Conservation (phyloP, 2,113 vertebrate species). For the Dasypus novemcinctus region DNA sequence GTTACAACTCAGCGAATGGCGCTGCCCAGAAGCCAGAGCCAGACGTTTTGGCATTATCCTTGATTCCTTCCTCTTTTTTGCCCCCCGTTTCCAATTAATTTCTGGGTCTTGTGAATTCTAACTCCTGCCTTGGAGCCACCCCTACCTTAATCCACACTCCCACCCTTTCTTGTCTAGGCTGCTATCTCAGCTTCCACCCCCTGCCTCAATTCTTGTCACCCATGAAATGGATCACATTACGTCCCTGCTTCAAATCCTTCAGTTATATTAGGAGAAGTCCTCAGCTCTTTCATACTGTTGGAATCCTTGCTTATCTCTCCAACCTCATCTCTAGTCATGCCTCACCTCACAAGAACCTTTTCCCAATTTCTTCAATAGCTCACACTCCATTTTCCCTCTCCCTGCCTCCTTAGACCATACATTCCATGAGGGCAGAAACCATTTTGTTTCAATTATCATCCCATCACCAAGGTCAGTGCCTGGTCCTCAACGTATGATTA, state of each 20-base stretch:
- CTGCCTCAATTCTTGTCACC: neutral
- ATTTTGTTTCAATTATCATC: neutral
- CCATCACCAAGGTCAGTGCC: neutral
- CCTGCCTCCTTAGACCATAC: neutral
- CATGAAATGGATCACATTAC: neutral
- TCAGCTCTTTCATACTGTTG: neutral
- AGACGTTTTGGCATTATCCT: neutral
- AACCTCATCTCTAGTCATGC: neutral
- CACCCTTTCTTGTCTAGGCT: neutral
- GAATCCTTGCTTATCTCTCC: neutral
- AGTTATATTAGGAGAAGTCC: neutral
- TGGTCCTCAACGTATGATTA: rapidly evolving
- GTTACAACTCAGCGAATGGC: neutral
- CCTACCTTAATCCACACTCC: neutral
- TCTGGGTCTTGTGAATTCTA: neutral
- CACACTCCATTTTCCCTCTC: neutral
- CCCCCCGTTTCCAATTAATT: neutral
- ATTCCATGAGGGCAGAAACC: neutral
- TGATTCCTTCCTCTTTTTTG: neutral
- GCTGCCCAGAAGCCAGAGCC: neutral
- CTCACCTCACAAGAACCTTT: neutral
- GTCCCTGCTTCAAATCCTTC: neutral
- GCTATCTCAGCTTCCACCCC: neutral
- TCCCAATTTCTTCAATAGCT: neutral
- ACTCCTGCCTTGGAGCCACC: neutral